These are phyloP conservation scores for Tipula vernalis DNA, from an alignment of 2,888 invertebrate species.

Conservation along the genomic window DNA sequence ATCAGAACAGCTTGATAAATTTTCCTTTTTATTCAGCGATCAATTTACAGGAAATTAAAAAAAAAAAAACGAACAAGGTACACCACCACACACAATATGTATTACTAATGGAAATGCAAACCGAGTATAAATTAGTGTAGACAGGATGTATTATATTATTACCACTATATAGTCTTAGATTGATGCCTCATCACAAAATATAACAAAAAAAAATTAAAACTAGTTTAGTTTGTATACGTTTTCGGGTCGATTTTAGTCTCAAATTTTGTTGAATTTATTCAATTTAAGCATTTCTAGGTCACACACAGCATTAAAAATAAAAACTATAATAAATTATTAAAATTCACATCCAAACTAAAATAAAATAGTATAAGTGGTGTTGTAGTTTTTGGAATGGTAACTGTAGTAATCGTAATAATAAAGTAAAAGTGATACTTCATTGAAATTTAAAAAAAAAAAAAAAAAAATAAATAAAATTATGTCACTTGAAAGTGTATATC, in stretches of 20 bases:
- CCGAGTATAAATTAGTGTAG: not conserved
- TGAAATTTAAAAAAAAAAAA: not conserved
- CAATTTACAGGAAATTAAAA: not conserved
- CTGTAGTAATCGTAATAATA: not conserved
- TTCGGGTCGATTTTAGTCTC: not conserved
- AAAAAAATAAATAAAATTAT: not conserved
- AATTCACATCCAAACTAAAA: not conserved
- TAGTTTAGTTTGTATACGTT: not conserved
- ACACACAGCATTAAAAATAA: not conserved
- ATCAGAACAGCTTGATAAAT: not conserved
- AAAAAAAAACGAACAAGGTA: not conserved
- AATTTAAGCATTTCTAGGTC: not conserved
- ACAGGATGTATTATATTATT: not conserved
- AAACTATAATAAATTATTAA: not conserved
- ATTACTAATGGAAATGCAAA: not conserved
- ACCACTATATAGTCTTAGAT: not conserved
- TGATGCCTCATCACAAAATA: not conserved
- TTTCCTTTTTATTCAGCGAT: not conserved
- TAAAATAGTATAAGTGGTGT: not conserved
- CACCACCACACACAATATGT: not conserved
- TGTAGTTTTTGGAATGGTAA: not conserved
- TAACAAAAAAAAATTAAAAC: not conserved
- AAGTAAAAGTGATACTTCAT: not conserved
- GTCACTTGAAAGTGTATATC: not conserved
- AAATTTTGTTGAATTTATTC: not conserved